These are phyloP conservation scores for Arenicola marina DNA, from an alignment of 2,888 invertebrate genomes.

Conservation along the genomic window DNA sequence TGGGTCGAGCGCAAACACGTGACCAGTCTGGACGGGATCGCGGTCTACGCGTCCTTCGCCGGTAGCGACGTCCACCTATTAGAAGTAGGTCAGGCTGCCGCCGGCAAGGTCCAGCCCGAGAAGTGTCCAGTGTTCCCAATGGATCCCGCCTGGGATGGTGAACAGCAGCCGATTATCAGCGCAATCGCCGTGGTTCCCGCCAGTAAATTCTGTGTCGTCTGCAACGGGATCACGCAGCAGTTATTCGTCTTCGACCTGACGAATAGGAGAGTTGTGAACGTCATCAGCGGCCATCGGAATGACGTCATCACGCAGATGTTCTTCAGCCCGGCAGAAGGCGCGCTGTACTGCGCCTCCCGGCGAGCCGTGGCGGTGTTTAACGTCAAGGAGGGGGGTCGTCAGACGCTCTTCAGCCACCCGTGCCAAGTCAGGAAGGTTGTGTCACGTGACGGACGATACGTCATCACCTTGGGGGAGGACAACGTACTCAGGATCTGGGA, in stretches of 20 bases:
- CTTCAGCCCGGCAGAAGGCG: neutral
- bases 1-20: no score
- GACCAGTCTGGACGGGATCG: no score
- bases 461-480: constrained; percentile 41
- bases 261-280: neutral
- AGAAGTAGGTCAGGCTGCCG: no score
- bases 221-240: neutral
- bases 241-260: neutral
- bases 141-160: no score
- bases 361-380: constrained; percentile 6
- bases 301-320: neutral
- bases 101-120: no score
- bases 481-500: constrained; percentile 45
- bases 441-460: neutral
- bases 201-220: no score
- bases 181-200: no score
- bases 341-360: neutral
- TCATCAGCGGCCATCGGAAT: neutral
- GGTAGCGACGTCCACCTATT: no score
- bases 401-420: constrained; percentile 16
- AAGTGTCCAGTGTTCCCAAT: no score
- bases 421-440: constrained; percentile 18
- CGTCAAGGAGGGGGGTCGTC: neutral
- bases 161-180: no score
- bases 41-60: no score